Percentiles rank a stretch among this genome's conserved stretches.
Conservation (phyloP, 2,888 invertebrate species). For the Eretmocerus hayati region DNA sequence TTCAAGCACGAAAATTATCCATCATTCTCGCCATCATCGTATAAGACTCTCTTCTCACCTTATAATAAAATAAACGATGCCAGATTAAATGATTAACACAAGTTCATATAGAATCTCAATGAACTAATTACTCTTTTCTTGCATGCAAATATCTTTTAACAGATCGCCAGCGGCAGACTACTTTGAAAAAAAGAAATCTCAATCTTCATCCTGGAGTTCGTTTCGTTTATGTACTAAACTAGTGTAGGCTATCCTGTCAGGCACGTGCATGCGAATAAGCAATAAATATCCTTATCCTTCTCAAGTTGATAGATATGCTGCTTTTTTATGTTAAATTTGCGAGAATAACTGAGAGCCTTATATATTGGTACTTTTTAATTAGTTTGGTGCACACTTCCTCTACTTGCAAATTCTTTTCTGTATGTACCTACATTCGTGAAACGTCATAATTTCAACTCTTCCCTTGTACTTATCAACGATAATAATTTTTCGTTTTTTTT, state of each 20-base stretch:
- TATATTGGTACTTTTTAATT: slow-evolving; percentile 19
- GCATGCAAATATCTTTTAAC: slow-evolving; percentile 7
- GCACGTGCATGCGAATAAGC: slow-evolving; percentile 29
- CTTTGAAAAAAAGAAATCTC: slow-evolving; percentile 25
- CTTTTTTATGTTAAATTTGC: slow-evolving; percentile 19
- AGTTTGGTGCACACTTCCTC: slow-evolving; percentile 8
- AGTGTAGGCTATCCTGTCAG: slow-evolving; percentile 15
- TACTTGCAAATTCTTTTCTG: background rate
- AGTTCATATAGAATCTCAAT: background rate
- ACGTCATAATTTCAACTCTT: slow-evolving; percentile 12
- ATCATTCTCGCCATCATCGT: background rate
- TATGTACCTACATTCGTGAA: background rate
- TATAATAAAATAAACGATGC: background rate
- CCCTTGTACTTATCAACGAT: background rate
- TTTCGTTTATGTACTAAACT: slow-evolving; percentile 35
- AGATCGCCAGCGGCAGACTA: background rate
- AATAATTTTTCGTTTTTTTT: background rate
- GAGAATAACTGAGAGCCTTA: slow-evolving; percentile 7
- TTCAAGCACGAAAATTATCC: slow-evolving; percentile 10
- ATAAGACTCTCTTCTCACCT: no score
- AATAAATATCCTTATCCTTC: slow-evolving; percentile 39
- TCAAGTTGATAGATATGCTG: slow-evolving; percentile 26
- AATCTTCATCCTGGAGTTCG: slow-evolving; percentile 26
- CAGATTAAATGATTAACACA: slow-evolving; percentile 7
- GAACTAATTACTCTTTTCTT: background rate